Base-by-base conservation (phyloP, 1,140 invertebrate species). In the Dendrolimus kikuchii region DNA sequence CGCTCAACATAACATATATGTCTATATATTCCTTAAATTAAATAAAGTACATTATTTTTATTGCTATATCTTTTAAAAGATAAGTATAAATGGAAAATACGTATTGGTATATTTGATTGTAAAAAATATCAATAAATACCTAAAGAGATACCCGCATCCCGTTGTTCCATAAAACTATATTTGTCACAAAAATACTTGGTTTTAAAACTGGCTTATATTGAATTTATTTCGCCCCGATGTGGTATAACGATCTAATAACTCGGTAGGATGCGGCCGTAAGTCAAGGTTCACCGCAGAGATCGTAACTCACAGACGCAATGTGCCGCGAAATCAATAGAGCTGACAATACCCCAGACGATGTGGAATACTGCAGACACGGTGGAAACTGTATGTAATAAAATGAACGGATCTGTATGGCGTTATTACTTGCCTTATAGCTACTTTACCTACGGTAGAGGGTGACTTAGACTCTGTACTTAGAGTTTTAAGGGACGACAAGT, bases 291-390 rank as follows among this genome's bases (percentile, higher is more conserved):
- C 74, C 77, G 70, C 79, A 74, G 64, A 54, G 60, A 48, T 68
- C 74, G 69, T 81, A 83, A 81, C 71, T 82, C 77, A 74, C 66
- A 58, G 47, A 74, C 54, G 69, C 81, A 82, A 80, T 86, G 79
- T 82, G 60, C 80, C 82, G 74, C 77, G 82, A 86, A 84, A 84
- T 86, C 82, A 82, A 86, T 84, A 82, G 68, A 76, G 59, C 74
- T 68, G 67, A 65, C 66, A 69, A 57, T 62, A 46, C 56, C 46
- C 51, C 36, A 46, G 39, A 37, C 38, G 43, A 23, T 44, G 40
- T 39, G 51, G 49, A 54, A 46, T 46, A 48, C 49, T 57, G 52
- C 49, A 48, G 49, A 39, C n/a, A 49, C 37, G 9, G 38, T 9
- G 37, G 10, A 7, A 40, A 40, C 4, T 2, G 9, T 50, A 8